Base-by-base conservation (phyloP, 2,888 invertebrate genomes). In the Dione juno region DNA sequence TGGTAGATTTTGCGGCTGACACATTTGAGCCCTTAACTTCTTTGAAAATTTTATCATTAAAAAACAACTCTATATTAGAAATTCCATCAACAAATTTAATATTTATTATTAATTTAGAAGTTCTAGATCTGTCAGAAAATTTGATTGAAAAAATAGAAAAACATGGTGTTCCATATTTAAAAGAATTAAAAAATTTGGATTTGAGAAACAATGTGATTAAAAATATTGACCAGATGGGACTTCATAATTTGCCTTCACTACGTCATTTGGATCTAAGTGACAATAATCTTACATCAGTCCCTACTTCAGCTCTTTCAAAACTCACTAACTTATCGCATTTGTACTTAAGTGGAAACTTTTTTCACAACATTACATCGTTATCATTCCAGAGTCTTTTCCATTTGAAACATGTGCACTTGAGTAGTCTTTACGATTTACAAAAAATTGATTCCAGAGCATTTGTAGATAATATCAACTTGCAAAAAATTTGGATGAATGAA, bases 361-460 rank as follows among this genome's bases (percentile, higher is more conserved):
- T 97, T 80, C 94, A 93, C 78, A 93, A 94, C 79, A 90, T 97
- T 79, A 95, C 96, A 73, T 95, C 96, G 19, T 95, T 96, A 67
- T 97, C 97, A 74, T 97, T 98, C 83, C 94, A 96, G 81, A 97
- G 97, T 86, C 94, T 98, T 71, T 97, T 97, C 86, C 96, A 97
- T 87, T 93, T 97, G 78, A 95, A 95, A 83, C 95, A 94, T 84
- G 93, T 97, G 81, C 96, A 95, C 84, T 91, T 97, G 81, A 95
- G 95, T 87, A 94, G 95, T 79, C 93, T 96, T 79, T 95, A 95
- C 80, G 93, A 94, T 77, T 92, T 97, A 77, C 93, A 94, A 75
- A 94, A 92, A 83, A 95, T 97, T 78, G 96, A 97, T 88, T 94
- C 96, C 76, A 94, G 97, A 85, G 96, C 97, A 66, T 97, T 97